phyloP scores from a whole-genome alignment of 2,113 vertebrate genomes.

The Bubo bubo region DNA sequence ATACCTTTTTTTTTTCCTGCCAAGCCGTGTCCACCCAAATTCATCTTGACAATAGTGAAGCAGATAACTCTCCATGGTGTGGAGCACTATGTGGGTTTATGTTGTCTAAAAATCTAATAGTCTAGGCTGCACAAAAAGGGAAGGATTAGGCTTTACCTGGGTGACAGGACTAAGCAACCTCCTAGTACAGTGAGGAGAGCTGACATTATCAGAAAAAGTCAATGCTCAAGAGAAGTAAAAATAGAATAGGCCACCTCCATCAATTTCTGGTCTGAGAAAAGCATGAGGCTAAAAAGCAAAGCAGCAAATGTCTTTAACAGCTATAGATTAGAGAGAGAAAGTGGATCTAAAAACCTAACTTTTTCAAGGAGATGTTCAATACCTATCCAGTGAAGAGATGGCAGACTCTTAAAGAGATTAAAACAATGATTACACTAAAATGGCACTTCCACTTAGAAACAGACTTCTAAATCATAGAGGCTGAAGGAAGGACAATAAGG shows the following conservation, averaged over 20 bases:
- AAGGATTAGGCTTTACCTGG: background rate
- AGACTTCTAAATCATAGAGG: background rate
- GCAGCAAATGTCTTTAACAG: conserved; percentile 33
- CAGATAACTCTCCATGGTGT: background rate
- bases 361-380: conserved; percentile 58
- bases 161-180: background rate
- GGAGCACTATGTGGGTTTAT: background rate
- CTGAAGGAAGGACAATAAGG: conserved; percentile 7
- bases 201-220: conserved; percentile 35
- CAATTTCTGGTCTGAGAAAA: conserved; percentile 50
- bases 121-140: background rate
- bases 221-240: conserved; percentile 26
- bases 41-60: background rate
- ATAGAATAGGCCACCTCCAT: conserved; percentile 43
- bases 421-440: conserved; percentile 52
- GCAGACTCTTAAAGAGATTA: conserved; percentile 55
- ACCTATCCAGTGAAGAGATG: conserved; percentile 30
- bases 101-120: background rate
- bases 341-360: conserved; percentile 60
- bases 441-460: conserved; percentile 34
- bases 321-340: conserved; percentile 59
- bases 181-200: background rate
- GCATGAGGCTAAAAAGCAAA: conserved; percentile 19
- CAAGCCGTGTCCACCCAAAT: background rate
- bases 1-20: too few species aligned